Base-by-base conservation (phyloP, 2,113 vertebrate genomes). In the Hiodon tergisus region DNA sequence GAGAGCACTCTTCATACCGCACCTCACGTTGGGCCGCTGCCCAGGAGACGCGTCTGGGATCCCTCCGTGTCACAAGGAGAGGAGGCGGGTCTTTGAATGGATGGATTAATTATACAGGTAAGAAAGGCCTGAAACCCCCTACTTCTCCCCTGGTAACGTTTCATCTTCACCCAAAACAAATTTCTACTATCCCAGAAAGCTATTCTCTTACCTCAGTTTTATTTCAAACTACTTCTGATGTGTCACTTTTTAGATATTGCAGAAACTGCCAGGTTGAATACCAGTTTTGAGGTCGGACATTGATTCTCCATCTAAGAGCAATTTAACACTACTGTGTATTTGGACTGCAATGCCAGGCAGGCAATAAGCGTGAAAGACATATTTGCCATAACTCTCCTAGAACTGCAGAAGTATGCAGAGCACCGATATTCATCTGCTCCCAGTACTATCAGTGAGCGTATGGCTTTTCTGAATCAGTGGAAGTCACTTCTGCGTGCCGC, bases 311-410 rank as follows among this genome's bases (percentile, higher is more conserved):
- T 54, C 11, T 16, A 47, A 71, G 31, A 11, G 14, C 66, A 67
- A 13, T 59, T 72, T 16, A 60, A 72, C 14, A 48, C 46, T 31
- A 8, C 47, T 10, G 58, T 17, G 3, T 3, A 63, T 31, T 61
- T 3, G 48, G 57, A 51, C 47, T 16, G 14, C 17, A 10, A 5
- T 3, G 4, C 9, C 53, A 58, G 53, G 53, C 51, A 46, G 31
- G 52, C 10, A 74, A 55, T 55, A 57, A 67, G 54, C 51, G 50
- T 31, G 60, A 55, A n/a, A 9, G 52, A n/a, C 9, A 16, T 14
- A 54, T 67, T 74, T 57, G 31, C 52, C 3, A 57, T 52, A 67
- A 57, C 66, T 74, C 62, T 66, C 55, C 66, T 11, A 66, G 31
- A 65, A 5, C 5, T 54, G 52, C 50, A 16, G 2, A 11, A 6